Evolutionary conservation across 2,113 vertebrate species (phyloP).

Genomic region (Arvicanthis niloticus): DNA sequence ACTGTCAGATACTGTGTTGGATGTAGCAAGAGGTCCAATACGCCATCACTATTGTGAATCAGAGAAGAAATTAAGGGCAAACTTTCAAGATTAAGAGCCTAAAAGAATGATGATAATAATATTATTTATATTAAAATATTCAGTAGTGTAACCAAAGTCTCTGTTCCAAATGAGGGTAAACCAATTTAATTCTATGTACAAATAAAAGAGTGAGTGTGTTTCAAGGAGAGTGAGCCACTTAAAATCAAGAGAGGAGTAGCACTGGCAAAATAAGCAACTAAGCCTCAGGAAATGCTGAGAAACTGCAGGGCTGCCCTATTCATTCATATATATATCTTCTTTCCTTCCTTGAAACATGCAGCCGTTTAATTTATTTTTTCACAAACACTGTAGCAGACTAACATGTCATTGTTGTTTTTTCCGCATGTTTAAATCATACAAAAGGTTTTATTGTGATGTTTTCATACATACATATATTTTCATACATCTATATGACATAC

Average conservation of each 20-base stretch:
- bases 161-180: neutral
- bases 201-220: neutral
- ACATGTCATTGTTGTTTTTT: neutral
- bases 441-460: neutral
- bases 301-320: neutral
- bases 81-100: neutral
- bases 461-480: neutral
- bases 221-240: neutral
- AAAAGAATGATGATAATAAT: neutral
- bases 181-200: neutral
- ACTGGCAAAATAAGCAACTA: neutral
- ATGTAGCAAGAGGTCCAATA: neutral
- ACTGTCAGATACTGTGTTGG: neutral
- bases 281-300: neutral
- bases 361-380: neutral
- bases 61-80: neutral
- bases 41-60: neutral
- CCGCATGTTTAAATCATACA: neutral
- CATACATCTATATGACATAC: neutral
- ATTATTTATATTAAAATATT: neutral
- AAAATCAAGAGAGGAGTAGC: neutral
- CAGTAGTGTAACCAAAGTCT: neutral
- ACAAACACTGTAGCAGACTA: neutral
- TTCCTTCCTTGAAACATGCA: neutral
- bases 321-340: neutral